Percentiles rank a stretch among this genome's conserved stretches.
These are phyloP conservation scores for Arvicanthis niloticus DNA, from an alignment of 2,113 vertebrate genomes.

Conservation along the genomic window DNA sequence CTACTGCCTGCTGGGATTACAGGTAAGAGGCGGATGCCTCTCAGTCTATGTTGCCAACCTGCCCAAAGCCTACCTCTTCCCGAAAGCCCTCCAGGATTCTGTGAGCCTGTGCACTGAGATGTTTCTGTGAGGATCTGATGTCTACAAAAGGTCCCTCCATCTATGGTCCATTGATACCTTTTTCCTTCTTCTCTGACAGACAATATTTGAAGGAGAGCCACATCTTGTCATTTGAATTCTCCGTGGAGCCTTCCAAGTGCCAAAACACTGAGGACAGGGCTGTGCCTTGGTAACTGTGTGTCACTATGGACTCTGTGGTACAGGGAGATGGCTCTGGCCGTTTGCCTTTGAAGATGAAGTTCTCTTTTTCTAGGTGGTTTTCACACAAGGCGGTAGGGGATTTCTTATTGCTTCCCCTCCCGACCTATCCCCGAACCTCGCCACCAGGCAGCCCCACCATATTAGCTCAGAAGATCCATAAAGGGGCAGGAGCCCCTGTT, in stretches of 20 bases:
- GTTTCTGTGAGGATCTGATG: neutral
- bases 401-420: neutral
- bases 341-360: neutral
- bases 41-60: neutral
- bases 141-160: neutral
- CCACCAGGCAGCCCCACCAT: rapidly evolving
- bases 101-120: rapidly evolving
- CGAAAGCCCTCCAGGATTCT: neutral
- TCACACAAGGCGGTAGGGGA: neutral
- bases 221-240: neutral
- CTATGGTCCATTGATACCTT: neutral
- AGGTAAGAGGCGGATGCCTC: neutral
- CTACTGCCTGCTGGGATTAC: neutral
- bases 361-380: neutral
- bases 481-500: neutral
- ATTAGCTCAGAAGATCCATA: neutral
- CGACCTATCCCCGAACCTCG: too few species aligned
- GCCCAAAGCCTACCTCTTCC: neutral
- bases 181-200: neutral
- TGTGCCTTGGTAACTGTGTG: neutral
- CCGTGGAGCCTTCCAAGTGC: neutral
- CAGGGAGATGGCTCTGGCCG: rapidly evolving
- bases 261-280: rapidly evolving
- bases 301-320: rapidly evolving
- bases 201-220: neutral